Conservation (phyloP, 2,113 vertebrate species). For the Hippocampus guttulatus region DNA sequence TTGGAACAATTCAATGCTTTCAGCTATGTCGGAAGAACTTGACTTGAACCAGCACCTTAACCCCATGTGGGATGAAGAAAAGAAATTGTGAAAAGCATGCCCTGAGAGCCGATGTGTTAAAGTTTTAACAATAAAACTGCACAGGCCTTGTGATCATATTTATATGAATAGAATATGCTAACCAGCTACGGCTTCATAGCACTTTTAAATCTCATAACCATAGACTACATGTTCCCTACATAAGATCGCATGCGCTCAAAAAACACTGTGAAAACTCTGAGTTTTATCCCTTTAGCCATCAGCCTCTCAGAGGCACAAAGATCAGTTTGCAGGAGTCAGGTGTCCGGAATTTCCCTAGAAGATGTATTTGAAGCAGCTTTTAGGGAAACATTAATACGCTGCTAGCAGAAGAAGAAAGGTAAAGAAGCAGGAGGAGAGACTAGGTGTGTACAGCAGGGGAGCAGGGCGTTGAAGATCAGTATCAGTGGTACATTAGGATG, state of each 20-base stretch:
- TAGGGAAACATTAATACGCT: conserved; percentile 69
- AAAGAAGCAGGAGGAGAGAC: conserved; percentile 37
- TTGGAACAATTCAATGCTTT: background rate
- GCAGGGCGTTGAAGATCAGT: conserved; percentile 48
- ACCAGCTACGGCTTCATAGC: conserved; percentile 40
- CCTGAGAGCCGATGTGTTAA: conserved; percentile 12
- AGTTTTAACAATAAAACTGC: conserved; percentile 36
- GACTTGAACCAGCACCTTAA: background rate
- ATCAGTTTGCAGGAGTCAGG: conserved; percentile 60
- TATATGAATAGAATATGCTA: conserved; percentile 44
- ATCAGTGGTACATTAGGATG: conserved; percentile 49
- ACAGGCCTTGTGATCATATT: conserved; percentile 25
- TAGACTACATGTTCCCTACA: conserved; percentile 35
- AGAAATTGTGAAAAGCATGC: conserved; percentile 16
- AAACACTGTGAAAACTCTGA: conserved; percentile 41
- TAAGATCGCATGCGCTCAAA: conserved; percentile 33
- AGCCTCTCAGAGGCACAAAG: conserved; percentile 47
- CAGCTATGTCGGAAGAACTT: background rate
- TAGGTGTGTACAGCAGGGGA: conserved; percentile 34
- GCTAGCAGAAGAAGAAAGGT: conserved; percentile 48
- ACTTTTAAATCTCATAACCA: conserved; percentile 47
- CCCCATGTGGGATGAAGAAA: background rate
- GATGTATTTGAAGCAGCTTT: conserved; percentile 64
- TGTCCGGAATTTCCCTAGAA: conserved; percentile 65
- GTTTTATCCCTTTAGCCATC: conserved; percentile 54